phyloP scores from a whole-genome alignment of 92 coral and sea anemone species.

The Paragorgia papillata region DNA sequence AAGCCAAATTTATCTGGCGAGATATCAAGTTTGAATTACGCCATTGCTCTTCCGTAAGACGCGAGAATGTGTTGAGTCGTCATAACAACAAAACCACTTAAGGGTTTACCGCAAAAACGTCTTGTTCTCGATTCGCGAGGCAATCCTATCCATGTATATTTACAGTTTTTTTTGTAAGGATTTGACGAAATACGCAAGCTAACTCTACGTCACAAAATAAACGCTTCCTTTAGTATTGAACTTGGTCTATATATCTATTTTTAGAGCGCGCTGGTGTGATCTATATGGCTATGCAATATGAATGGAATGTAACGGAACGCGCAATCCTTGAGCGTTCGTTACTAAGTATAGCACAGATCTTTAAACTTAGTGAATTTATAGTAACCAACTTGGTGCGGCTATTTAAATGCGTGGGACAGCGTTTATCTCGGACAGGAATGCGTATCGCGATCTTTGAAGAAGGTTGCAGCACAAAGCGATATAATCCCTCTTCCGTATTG shows the following conservation, averaged over 20 bases:
- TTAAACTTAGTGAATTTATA: slow-evolving; percentile 22
- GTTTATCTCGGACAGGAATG: slow-evolving; percentile 22
- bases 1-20: slow-evolving; percentile 33
- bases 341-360: slow-evolving; percentile 30
- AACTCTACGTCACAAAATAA: no score
- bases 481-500: slow-evolving; percentile 9
- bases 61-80: no score
- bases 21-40: neutral
- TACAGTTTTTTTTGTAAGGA: no score
- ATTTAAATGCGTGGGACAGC: slow-evolving; percentile 35
- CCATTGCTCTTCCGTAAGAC: no score
- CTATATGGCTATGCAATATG: slow-evolving; percentile 10
- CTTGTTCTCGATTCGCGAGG: no score
- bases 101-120: no score
- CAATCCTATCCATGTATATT: no score
- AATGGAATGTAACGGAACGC: slow-evolving; percentile 40
- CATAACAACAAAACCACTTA: no score
- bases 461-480: neutral
- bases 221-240: no score
- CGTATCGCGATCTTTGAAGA: neutral
- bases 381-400: slow-evolving; percentile 19
- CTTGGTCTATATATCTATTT: no score
- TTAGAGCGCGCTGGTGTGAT: no score
- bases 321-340: neutral
- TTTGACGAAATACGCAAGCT: no score